A percentile compares a stretch with the other conserved stretches of the same genome.
Conservation (phyloP, 2,113 vertebrate species). For the Clarias macrocephalus region DNA sequence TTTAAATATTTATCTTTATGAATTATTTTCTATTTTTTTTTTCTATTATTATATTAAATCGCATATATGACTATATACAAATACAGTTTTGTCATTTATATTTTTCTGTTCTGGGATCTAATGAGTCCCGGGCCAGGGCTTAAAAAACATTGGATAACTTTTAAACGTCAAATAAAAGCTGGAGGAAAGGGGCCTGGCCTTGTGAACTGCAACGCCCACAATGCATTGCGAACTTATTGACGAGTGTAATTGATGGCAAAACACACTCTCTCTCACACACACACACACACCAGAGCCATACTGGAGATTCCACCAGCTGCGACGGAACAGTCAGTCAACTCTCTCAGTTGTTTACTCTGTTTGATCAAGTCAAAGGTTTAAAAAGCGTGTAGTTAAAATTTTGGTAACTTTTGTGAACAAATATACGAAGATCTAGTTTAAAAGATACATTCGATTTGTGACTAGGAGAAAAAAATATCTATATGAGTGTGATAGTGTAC, state of each 20-base stretch:
- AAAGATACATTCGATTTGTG: background rate
- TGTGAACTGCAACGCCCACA: constrained; percentile 43
- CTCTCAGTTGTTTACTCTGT: constrained; percentile 19
- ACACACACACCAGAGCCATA: constrained; percentile 23
- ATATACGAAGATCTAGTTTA: background rate
- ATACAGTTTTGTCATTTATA: background rate
- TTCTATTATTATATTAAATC: too few relatives aligned
- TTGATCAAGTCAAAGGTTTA: background rate
- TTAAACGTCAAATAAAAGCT: background rate
- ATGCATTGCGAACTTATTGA: constrained; percentile 38
- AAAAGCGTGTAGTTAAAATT: background rate
- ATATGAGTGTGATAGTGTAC: background rate
- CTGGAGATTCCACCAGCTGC: constrained; percentile 25
- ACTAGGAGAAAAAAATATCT: background rate
- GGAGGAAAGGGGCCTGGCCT: background rate
- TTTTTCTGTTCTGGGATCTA: background rate
- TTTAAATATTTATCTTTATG: too few relatives aligned
- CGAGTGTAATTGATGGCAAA: constrained; percentile 39
- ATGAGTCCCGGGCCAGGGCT: background rate
- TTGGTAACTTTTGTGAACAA: background rate
- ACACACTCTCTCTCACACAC: background rate
- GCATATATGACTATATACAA: too few relatives aligned
- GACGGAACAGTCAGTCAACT: constrained; percentile 36
- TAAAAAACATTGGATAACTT: background rate
- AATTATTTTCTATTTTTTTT: too few relatives aligned